Base-by-base conservation (phyloP, 2,113 vertebrate genomes). In the Ictalurus furcatus region DNA sequence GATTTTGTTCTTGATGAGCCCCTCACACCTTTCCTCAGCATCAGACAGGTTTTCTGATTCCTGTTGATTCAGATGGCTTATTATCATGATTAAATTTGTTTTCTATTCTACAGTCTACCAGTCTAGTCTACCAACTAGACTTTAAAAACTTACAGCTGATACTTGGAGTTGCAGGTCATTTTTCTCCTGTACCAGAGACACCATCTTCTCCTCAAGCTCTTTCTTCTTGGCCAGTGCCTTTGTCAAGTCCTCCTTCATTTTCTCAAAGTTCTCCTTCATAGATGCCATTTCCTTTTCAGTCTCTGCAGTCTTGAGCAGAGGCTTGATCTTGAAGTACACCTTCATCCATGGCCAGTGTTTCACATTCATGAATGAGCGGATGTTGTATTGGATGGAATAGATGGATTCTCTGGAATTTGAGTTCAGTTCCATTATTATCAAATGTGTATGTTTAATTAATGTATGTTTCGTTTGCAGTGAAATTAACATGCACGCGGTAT, bases 281-380 rank as follows among this genome's bases (percentile, higher is more conserved):
- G 91, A 91, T 0, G 92, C 93, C 94, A 96, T 94, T 90, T 96
- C 95, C 44, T 96, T 96, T 87, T 96, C 95, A 52, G 93, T 93
- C 91, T 96, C 95, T 21, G 96, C 96, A 67, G 96, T 98, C 95
- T 95, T 95, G 73, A 96, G 92, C 44, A 96, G 92, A 91, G 95
- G 95, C 87, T 96, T 96, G 94, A 93, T 97, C 95, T 97, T 98
- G 93, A 97, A 98, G 93, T 97, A 98, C 9, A 98, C 88, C 90
- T 98, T 98, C 97, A 98, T 98, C 97, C 97, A 98, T 65, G 97
- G 96, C 97, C 97, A 98, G 3, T 95, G 94, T 91, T 98, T 98
- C 88, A 98, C 97, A 0, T 98, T 98, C 97, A 97, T 97, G 95
- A 98, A 98, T 23, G 97, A 93, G 0, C 97, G 97, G 85, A 97